Percentiles rank a stretch among this genome's conserved stretches.
Conservation (phyloP, 2,113 vertebrate species). For the Centrocercus urophasianus region DNA sequence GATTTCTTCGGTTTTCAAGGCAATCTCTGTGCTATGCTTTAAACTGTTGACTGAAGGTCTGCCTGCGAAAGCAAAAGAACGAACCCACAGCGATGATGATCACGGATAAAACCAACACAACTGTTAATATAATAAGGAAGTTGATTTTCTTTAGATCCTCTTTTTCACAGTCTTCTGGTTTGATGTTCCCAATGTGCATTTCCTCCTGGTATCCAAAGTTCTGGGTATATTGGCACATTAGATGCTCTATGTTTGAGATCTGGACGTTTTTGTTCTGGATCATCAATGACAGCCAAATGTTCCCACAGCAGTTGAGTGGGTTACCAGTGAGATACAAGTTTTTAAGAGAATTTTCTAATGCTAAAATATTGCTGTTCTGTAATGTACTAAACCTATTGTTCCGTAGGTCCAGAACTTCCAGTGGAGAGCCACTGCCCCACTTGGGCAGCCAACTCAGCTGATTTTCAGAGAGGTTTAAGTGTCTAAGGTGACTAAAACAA, state of each 20-base stretch:
- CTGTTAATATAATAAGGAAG: constrained; percentile 76
- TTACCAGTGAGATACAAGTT: constrained; percentile 90
- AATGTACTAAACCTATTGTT: constrained; percentile 90
- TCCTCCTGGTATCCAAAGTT: constrained; percentile 79
- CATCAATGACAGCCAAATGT: constrained; percentile 83
- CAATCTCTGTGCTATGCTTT: constrained; percentile 73
- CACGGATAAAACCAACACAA: constrained; percentile 59
- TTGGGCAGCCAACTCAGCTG: constrained; percentile 81
- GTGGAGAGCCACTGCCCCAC: constrained; percentile 81
- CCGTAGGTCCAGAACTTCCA: constrained; percentile 90
- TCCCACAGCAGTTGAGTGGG: constrained; percentile 91
- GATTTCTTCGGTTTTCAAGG: constrained; percentile 35
- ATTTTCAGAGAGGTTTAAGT: constrained; percentile 90
- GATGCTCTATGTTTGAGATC: constrained; percentile 80
- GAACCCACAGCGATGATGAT: constrained; percentile 63
- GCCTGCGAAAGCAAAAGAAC: constrained; percentile 74
- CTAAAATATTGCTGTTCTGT: constrained; percentile 80
- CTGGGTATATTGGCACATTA: constrained; percentile 80
- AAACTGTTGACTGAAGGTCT: constrained; percentile 76
- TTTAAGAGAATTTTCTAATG: constrained; percentile 85
- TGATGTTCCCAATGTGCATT: constrained; percentile 76
- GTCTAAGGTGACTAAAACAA: constrained; percentile 81
- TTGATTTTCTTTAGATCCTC: constrained; percentile 74
- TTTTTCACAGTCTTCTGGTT: constrained; percentile 83
- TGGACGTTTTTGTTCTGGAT: constrained; percentile 83